Evolutionary conservation across 1,140 invertebrate species (phyloP).

Genomic region (Ceratina australensis): DNA sequence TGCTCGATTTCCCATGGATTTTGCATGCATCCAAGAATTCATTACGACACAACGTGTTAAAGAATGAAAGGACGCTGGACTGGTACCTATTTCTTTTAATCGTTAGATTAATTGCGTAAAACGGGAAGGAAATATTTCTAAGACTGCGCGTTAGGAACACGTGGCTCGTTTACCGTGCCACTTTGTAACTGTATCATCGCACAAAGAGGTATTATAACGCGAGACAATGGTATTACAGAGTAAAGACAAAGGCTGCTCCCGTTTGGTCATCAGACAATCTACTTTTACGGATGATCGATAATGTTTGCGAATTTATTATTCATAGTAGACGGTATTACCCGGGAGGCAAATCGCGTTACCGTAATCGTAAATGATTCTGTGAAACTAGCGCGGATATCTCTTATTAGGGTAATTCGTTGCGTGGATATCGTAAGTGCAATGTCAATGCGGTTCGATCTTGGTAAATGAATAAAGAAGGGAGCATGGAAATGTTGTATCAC

Average conservation of each 20-base stretch:
- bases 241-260: constrained; percentile 26
- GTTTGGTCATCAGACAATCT: constrained; percentile 25
- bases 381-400: not conserved
- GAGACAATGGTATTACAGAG: not conserved
- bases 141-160: not conserved
- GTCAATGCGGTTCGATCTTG: not conserved
- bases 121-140: not conserved
- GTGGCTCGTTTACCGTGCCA: not conserved
- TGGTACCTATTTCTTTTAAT: not conserved
- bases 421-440: not conserved
- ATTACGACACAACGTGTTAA: too few relatives aligned
- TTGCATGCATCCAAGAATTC: too few relatives aligned
- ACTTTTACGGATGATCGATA: constrained; percentile 24
- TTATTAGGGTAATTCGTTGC: not conserved
- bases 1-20: constrained; percentile 28
- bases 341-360: not conserved
- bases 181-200: not conserved
- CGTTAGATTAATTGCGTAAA: not conserved
- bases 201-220: constrained; percentile 10
- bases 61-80: too few relatives aligned
- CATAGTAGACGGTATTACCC: not conserved
- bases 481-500: not conserved
- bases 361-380: not conserved
- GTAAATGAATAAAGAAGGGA: not conserved
- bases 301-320: constrained; percentile 10